These are phyloP conservation scores for Dolichotis patagonum DNA, from an alignment of 2,113 vertebrate genomes.

Conservation along the genomic window DNA sequence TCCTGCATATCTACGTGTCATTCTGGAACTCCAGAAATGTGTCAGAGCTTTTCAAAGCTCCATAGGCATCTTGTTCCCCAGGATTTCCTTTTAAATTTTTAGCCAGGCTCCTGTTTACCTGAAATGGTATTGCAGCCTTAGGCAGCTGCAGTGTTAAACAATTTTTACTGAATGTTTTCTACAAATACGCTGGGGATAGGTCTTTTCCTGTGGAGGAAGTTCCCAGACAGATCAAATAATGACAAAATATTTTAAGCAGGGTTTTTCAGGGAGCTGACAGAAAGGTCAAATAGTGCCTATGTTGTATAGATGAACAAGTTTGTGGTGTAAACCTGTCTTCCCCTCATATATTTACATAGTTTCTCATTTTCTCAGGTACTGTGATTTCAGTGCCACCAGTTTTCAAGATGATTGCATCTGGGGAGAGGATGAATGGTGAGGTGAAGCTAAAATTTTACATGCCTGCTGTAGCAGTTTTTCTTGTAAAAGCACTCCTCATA, in stretches of 20 bases:
- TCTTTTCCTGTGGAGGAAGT: slow-evolving; percentile 24
- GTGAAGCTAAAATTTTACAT: background rate
- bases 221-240: slow-evolving; percentile 8
- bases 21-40: background rate
- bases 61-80: background rate
- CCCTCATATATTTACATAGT: background rate
- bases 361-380: background rate
- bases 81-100: background rate
- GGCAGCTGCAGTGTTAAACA: slow-evolving; percentile 6
- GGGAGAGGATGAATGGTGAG: background rate
- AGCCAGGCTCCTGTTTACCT: background rate
- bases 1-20: background rate
- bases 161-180: slow-evolving; percentile 25
- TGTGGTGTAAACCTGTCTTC: background rate
- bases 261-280: background rate
- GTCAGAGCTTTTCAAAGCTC: background rate
- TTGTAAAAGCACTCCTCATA: background rate
- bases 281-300: background rate
- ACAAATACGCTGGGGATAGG: background rate
- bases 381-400: background rate
- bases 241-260: background rate
- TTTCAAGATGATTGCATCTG: background rate
- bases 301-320: background rate
- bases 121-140: slow-evolving; percentile 6
- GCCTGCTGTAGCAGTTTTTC: background rate